Evolutionary conservation across 2,888 invertebrate species (phyloP).

Genomic region (Erannis defoliaria): DNA sequence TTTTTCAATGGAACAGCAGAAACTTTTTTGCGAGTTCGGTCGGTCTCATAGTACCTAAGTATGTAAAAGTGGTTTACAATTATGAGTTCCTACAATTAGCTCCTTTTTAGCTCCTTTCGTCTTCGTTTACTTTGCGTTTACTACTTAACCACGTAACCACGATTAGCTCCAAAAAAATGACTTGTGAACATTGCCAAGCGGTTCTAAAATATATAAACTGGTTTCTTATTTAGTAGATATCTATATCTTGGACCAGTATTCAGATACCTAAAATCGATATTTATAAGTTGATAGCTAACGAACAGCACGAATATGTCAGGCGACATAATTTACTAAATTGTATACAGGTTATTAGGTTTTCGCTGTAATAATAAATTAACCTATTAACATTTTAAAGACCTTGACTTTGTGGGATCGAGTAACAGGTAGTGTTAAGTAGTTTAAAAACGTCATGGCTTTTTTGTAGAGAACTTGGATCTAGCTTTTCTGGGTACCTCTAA

Average conservation of each 20-base stretch:
- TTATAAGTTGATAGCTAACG: conserved; percentile 1
- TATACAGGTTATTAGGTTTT: conserved; percentile 1
- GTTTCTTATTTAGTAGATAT: neutral
- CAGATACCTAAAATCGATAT: conserved; percentile 20
- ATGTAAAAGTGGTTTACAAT: no score
- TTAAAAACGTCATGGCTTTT: neutral
- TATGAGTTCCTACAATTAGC: no score
- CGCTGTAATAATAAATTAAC: neutral
- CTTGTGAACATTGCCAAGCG: neutral
- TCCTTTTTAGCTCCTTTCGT: no score
- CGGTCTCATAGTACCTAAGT: no score
- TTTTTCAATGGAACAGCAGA: no score
- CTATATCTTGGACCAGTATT: conserved; percentile 7
- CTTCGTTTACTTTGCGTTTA: no score
- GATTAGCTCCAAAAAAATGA: neutral
- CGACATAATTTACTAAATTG: conserved; percentile 2
- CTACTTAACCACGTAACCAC: no score
- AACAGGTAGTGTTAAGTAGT: conserved; percentile 1
- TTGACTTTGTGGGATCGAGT: conserved; percentile 7
- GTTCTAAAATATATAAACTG: neutral
- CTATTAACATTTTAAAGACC: conserved; percentile 15
- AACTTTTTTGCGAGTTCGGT: no score
- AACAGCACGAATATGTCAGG: conserved; percentile 5
- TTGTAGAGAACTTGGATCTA: conserved; percentile 4
- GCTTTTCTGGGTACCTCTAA: no score